Percentiles rank a stretch among this genome's conserved stretches.
These are phyloP conservation scores for Poeciliopsis retropinna DNA, from an alignment of 2,113 vertebrate species.

Conservation along the genomic window DNA sequence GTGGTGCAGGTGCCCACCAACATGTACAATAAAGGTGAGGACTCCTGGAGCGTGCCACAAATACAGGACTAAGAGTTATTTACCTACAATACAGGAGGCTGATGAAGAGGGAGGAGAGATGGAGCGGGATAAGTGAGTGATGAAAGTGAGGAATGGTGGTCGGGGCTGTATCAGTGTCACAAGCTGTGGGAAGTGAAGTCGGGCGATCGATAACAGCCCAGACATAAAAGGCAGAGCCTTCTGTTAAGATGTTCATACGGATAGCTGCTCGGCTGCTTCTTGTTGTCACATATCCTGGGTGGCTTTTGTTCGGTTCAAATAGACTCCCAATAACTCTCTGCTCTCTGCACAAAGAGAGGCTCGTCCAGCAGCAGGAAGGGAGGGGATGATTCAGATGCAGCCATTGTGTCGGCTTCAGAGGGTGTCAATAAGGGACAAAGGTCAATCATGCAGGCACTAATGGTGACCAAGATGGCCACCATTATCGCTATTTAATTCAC, in stretches of 20 bases:
- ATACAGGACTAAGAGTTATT: constrained; percentile 12
- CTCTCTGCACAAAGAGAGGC: constrained; percentile 68
- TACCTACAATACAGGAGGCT: constrained; percentile 10
- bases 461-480: constrained; percentile 48
- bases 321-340: constrained; percentile 67
- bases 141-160: constrained; percentile 32
- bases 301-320: constrained; percentile 75
- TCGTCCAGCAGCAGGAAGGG: constrained; percentile 49
- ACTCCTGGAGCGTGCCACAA: neutral
- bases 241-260: constrained; percentile 48
- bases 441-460: constrained; percentile 47
- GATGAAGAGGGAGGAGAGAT: constrained; percentile 26
- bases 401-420: constrained; percentile 51
- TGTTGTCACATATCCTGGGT: constrained; percentile 49
- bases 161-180: constrained; percentile 47
- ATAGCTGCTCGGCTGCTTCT: constrained; percentile 45
- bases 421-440: constrained; percentile 64
- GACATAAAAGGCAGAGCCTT: constrained; percentile 44
- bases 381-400: constrained; percentile 56
- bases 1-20: constrained; percentile 98
- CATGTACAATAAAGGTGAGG: constrained; percentile 94
- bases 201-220: constrained; percentile 66
- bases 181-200: constrained; percentile 32
- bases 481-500: constrained; percentile 63
- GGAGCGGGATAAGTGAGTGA: constrained; percentile 35